Evolutionary conservation across 1,140 invertebrate species (phyloP), one percentile per base, ranked within the genome.

Genomic region (Dendrolimus punctatus): DNA sequence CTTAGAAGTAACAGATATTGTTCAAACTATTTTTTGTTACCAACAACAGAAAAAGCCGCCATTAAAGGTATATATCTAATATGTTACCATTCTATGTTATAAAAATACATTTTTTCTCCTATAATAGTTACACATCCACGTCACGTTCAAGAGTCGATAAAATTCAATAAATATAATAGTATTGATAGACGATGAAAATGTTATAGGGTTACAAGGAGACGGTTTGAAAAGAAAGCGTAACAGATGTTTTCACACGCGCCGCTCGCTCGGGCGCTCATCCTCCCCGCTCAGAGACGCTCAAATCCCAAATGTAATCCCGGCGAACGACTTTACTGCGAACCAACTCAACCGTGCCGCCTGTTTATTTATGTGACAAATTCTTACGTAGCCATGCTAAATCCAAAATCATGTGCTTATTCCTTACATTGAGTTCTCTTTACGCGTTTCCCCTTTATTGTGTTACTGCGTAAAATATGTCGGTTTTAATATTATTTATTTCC

Each of bases 331-430:
- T 42, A 57, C 56, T 85, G 71, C 66, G 71, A 76, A 66, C 69
- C 75, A 79, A 82, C 78, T 83, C 72, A 73, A 80, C 71, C 79
- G 68, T 76, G 57, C 53, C 69, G 75, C 68, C 73, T 80, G 80
- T 85, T 85, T 85, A 85, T 83, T 85, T 83, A 81, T 83, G 78
- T 83, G 81, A 82, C 80, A 83, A 85, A 83, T 85, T 81, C 78
- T 77, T 73, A 73, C 76, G 63, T 65, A 78, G 71, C 55, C 69
- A 65, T 64, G 70, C 71, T 76, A 78, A 80, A 83, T 75, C 77
- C 63, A 60, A 77, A 80, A 76, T 80, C 77, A 73, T 75, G 73
- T 74, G 72, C 66, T 79, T 62, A 71, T 70, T 73, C 67, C 23
- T 68, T 65, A 54, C 62, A 54, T 56, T 55, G 58, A 71, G 68